Conservation (phyloP, 1,140 invertebrate genomes). For the Tetramorium alpestre region DNA sequence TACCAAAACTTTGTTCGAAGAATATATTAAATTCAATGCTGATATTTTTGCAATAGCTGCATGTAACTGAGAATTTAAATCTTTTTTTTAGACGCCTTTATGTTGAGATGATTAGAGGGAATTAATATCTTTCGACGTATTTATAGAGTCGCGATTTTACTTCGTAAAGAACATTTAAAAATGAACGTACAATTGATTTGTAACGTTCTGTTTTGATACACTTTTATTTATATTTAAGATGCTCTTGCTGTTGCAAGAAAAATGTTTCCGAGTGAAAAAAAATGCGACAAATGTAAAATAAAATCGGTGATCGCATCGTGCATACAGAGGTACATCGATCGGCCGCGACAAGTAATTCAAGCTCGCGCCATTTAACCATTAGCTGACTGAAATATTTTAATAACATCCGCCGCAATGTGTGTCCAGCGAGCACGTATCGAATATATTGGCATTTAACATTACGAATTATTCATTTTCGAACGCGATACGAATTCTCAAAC, state of each 20-base stretch:
- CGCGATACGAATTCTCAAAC: slow-evolving; percentile 53
- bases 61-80: background rate
- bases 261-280: slow-evolving; percentile 19
- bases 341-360: slow-evolving; percentile 52
- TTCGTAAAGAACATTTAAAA: background rate
- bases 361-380: slow-evolving; percentile 60
- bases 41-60: background rate
- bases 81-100: background rate
- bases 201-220: background rate
- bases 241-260: background rate
- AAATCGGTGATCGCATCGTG: slow-evolving; percentile 15
- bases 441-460: slow-evolving; percentile 61
- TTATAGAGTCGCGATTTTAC: background rate
- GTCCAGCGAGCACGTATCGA: slow-evolving; percentile 44
- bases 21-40: slow-evolving; percentile 28
- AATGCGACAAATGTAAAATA: slow-evolving; percentile 37
- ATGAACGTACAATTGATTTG: background rate
- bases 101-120: background rate
- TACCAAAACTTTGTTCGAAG: slow-evolving; percentile 50
- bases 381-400: slow-evolving; percentile 60
- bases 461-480: slow-evolving; percentile 61
- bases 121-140: background rate
- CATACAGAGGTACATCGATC: slow-evolving; percentile 45
- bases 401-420: slow-evolving; percentile 58
- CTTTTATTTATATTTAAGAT: background rate